Conservation (phyloP, 2,888 invertebrate species). For the Athrips mouffetella region DNA sequence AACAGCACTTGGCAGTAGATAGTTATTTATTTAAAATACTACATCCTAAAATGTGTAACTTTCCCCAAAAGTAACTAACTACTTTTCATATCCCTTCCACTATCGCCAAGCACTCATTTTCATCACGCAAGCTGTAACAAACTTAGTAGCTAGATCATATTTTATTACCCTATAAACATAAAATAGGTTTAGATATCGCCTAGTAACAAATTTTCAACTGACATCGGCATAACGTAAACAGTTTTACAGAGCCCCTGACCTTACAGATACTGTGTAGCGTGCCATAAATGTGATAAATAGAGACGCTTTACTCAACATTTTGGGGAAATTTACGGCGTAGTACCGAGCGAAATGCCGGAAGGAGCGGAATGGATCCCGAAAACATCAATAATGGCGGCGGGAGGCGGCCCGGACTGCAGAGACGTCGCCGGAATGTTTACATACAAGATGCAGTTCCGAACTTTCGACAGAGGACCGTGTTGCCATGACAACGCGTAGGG, state of each 20-base stretch:
- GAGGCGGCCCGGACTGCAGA: constrained; percentile 44
- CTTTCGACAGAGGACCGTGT: constrained; percentile 46
- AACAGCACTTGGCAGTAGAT: not conserved
- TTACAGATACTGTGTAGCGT: constrained; percentile 41
- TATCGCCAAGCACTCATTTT: no score
- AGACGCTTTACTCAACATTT: constrained; percentile 57
- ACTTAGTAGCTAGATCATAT: not conserved
- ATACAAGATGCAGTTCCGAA: constrained; percentile 44
- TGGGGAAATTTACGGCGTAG: constrained; percentile 51
- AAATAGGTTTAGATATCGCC: constrained; percentile 11
- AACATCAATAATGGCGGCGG: constrained; percentile 57
- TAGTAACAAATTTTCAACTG: constrained; percentile 19
- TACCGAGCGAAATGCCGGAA: constrained; percentile 46
- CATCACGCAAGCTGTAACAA: no score
- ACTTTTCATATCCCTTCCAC: no score
- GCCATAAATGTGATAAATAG: constrained; percentile 63
- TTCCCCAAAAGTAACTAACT: no score
- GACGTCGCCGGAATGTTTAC: constrained; percentile 46
- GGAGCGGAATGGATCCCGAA: constrained; percentile 43
- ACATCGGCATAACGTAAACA: constrained; percentile 35
- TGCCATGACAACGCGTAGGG: constrained; percentile 54
- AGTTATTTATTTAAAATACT: no score
- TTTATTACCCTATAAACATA: constrained; percentile 19
- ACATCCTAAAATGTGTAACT: no score
- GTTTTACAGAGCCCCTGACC: constrained; percentile 46